Conservation (phyloP, 2,888 invertebrate genomes). For the Ennomos fuscantarius region DNA sequence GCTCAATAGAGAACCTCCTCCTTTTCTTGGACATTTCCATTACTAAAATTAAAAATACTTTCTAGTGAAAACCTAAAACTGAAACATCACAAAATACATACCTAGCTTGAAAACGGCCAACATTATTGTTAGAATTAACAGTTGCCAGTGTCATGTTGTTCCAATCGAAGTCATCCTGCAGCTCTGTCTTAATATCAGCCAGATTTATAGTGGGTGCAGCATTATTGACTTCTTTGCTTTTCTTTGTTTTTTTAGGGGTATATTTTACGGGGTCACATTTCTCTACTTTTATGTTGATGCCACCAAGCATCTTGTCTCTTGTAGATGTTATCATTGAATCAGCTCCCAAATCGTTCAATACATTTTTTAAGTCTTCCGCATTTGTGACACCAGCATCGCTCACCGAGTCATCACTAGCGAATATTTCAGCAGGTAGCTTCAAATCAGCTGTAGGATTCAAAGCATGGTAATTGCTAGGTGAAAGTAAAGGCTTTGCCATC, state of each 20-base stretch:
- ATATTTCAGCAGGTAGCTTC: slow-evolving; percentile 79
- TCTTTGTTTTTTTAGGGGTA: slow-evolving; percentile 66
- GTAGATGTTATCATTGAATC: slow-evolving; percentile 48
- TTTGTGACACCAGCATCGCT: slow-evolving; percentile 67
- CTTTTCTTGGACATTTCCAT: no score
- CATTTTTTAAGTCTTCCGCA: slow-evolving; percentile 61
- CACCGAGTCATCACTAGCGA: slow-evolving; percentile 79
- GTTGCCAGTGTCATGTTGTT: slow-evolving; percentile 79
- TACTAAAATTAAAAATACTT: no score
- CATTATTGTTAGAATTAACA: slow-evolving; percentile 69
- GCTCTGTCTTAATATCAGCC: slow-evolving; percentile 78
- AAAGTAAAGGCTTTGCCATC: slow-evolving; percentile 51
- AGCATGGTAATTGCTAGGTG: slow-evolving; percentile 61
- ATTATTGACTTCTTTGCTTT: slow-evolving; percentile 54
- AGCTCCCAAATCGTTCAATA: slow-evolving; percentile 57
- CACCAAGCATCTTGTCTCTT: slow-evolving; percentile 77
- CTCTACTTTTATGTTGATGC: slow-evolving; percentile 75
- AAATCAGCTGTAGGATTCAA: slow-evolving; percentile 73
- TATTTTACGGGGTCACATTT: slow-evolving; percentile 48
- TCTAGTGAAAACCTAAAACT: no score
- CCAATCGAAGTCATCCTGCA: slow-evolving; percentile 80
- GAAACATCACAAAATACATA: slow-evolving; percentile 48
- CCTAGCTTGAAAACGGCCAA: slow-evolving; percentile 75
- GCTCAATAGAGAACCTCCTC: no score
- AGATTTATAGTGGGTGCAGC: slow-evolving; percentile 55